These are phyloP conservation scores for Phalacrocorax brasilianus DNA, from an alignment of 2,113 vertebrate species.

Conservation along the genomic window DNA sequence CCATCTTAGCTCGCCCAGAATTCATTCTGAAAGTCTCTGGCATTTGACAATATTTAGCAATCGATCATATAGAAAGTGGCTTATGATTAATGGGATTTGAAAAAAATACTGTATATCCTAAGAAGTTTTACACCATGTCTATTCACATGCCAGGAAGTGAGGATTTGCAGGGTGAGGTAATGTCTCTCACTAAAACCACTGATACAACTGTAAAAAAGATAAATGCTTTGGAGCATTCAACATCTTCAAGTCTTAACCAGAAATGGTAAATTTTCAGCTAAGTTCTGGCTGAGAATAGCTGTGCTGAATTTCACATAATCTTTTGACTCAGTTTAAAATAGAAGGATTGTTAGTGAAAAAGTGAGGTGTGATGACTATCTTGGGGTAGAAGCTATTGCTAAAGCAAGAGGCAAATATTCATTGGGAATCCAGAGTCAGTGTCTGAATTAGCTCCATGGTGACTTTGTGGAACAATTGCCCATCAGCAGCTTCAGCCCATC, in stretches of 20 bases:
- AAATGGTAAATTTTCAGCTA: background rate
- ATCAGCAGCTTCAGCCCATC: background rate
- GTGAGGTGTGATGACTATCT: background rate
- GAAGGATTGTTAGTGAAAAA: background rate
- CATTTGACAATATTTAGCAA: background rate
- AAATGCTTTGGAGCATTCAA: background rate
- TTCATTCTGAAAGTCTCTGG: background rate
- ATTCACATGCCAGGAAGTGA: background rate
- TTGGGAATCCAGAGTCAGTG: background rate
- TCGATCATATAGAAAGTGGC: background rate
- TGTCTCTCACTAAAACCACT: background rate
- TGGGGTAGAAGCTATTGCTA: background rate
- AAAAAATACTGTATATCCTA: background rate
- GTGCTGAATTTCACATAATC: background rate
- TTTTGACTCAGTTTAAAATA: background rate
- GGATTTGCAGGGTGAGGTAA: slow-evolving; percentile 20
- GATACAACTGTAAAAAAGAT: background rate
- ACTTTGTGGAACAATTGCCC: background rate
- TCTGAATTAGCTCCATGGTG: background rate
- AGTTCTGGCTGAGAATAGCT: background rate
- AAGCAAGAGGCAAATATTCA: background rate
- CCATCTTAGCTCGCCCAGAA: background rate
- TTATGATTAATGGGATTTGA: slow-evolving; percentile 2
- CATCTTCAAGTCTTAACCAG: background rate
- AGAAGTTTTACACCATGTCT: background rate